Base-by-base conservation (phyloP, 2,888 invertebrate genomes). In the Temnothorax ravouxi region DNA sequence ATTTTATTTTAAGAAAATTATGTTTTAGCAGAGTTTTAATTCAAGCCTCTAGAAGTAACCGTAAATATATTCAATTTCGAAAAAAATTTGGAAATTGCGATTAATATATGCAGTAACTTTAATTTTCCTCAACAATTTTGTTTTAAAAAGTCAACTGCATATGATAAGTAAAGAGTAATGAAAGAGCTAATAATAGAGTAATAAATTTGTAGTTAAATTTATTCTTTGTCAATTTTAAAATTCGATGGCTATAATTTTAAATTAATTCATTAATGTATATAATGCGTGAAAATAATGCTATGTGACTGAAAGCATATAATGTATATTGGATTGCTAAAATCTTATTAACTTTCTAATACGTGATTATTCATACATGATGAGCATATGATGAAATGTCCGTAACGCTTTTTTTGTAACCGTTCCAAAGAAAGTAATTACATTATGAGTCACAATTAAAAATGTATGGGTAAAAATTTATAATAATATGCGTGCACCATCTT, bases 311-410 rank as follows among this genome's bases (percentile, higher is more conserved):
- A 82, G 56, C 3, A 50, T 25, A 61, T 75, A 66, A 34, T 21
- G 50, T 50, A 41, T 13, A n/a, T n/a, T 56, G n/a, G 38, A 83
- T 61, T 47, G 34, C 25, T n/a, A 72, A 72, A 71, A 76, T 77
- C 56, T 72, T 82, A 62, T 66, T 69, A 52, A 83, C 85, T 85
- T 85, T 85, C 85, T 85, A 83, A 64, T 61, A 69, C 54, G 50
- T 47, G 71, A 67, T 71, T 66, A 56, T 56, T 80, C 69, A 18
- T 74, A 61, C 21, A 67, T 62, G 54, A 71, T 52, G n/a, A 38
- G 59, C 61, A 38, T 41, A 47, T 72, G 66, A 77, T 38, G 83
- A 69, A 69, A 69, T 61, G 47, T 29, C 21, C 25, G 62, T 38
- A 56, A 64, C 41, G n/a, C 41, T 64, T 74, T 64, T 74, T 61